Evolutionary conservation across 2,797 vertebrate species (phyloP), one percentile per base, ranked within the genome.

Genomic region (Anisognathus igniventris): DNA sequence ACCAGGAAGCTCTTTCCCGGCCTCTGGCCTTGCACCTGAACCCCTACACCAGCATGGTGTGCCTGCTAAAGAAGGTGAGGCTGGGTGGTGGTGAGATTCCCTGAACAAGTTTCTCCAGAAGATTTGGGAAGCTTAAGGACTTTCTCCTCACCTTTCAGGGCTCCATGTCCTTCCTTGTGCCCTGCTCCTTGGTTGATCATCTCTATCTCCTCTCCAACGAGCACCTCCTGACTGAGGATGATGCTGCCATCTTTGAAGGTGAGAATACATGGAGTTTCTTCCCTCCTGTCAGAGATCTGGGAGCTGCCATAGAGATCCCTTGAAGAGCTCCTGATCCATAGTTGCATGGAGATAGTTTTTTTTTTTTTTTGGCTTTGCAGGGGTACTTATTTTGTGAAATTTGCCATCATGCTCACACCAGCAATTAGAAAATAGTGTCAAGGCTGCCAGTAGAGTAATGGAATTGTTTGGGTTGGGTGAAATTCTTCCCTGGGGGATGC

Each of bases 161-260:
- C 3, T 98, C 98, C 9, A 80, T 99, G 78, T 99, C 99, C 7
- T 99, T 99, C 96, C 98, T 99, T 4, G 96, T 99, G 89, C 99
- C 99, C 11, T 99, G 99, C 87, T 98, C 98, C 31, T 97, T 99
- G 68, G 98, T 99, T 81, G 99, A 99, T 95, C 99, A 99, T 67
- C 97, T 99, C 42, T 99, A 99, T 96, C 98, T 99, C 72, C 98
- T 98, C n/a, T 98, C 98, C 22, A 98, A 98, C 0, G 98, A 99
- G 86, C 98, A 98, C 89, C 97, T 99, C 77, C 90, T 98, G 82
- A 98, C 98, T 0, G 99, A 99, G 95, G 99, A 99, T 8, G 99
- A 99, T 4, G 98, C 98, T 25, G 97, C 98, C 42, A 96, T 99
- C 61, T 97, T 98, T 68, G 99, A 99, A 53, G 99, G 99, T 99